Conservation (phyloP, 1,140 invertebrate species). For the Aphaenogaster ashmeadi region DNA sequence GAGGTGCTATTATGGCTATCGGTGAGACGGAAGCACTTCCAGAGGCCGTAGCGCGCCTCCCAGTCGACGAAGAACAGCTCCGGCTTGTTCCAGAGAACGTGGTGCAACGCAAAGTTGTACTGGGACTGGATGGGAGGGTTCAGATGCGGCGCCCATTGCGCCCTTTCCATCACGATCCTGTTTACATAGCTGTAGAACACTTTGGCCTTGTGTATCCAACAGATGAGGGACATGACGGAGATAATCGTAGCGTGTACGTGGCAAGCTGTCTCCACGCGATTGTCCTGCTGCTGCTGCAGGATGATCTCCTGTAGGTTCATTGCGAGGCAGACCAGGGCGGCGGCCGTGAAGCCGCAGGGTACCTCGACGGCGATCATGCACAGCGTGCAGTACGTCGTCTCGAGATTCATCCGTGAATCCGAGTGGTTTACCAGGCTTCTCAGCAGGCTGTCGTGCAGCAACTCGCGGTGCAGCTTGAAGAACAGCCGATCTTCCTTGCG, state of each 20-base stretch:
- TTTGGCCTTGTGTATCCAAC: slow-evolving; percentile 88
- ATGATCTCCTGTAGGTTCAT: slow-evolving; percentile 88
- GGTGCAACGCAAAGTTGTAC: slow-evolving; percentile 88
- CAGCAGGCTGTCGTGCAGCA: slow-evolving; percentile 86
- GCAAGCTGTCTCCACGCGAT: slow-evolving; percentile 78
- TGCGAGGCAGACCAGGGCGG: slow-evolving; percentile 87
- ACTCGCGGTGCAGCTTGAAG: slow-evolving; percentile 85
- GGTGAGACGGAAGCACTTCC: slow-evolving; percentile 87
- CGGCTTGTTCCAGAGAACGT: slow-evolving; percentile 89
- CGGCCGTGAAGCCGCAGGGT: slow-evolving; percentile 88
- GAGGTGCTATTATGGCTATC: not conserved
- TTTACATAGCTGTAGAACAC: slow-evolving; percentile 88
- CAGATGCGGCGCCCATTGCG: slow-evolving; percentile 88
- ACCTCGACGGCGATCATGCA: slow-evolving; percentile 88
- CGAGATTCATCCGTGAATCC: slow-evolving; percentile 85
- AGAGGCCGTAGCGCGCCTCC: slow-evolving; percentile 89
- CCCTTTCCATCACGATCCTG: slow-evolving; percentile 87
- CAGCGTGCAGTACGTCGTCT: slow-evolving; percentile 87
- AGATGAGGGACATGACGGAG: slow-evolving; percentile 88
- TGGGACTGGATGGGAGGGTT: slow-evolving; percentile 88
- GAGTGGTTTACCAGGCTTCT: slow-evolving; percentile 86
- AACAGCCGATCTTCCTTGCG: slow-evolving; percentile 86
- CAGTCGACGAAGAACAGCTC: slow-evolving; percentile 89
- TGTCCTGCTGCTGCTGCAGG: slow-evolving; percentile 77
- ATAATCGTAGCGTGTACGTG: slow-evolving; percentile 88